Evolutionary conservation across 1,140 invertebrate species (phyloP).

Genomic region (Pseudachorutes palmiensis): DNA sequence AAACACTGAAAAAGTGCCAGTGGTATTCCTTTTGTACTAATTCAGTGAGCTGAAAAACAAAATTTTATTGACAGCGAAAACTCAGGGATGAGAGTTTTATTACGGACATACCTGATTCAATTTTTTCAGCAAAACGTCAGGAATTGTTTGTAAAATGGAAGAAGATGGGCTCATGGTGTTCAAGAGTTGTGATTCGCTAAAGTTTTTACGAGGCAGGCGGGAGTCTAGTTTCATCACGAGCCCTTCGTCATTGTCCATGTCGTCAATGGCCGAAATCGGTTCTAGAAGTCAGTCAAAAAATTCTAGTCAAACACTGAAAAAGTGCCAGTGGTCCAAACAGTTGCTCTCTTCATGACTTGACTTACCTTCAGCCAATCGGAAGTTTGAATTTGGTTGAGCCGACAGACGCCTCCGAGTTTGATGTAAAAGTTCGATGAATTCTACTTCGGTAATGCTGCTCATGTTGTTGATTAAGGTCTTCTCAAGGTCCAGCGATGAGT

Average conservation of each 20-base stretch:
- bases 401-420: background rate
- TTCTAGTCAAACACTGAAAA: background rate
- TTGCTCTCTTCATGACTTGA: background rate
- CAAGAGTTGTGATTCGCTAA: background rate
- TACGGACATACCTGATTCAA: background rate
- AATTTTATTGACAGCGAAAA: background rate
- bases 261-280: background rate
- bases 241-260: background rate
- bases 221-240: background rate
- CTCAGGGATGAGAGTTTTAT: background rate
- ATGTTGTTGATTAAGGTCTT: slow-evolving; percentile 7
- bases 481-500: no score
- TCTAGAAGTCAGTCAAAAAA: background rate
- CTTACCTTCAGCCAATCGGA: background rate
- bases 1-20: background rate
- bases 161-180: background rate
- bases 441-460: slow-evolving; percentile 6
- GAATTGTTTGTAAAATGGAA: background rate
- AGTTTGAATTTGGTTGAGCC: background rate
- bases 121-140: slow-evolving; percentile 1
- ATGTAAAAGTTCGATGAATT: background rate
- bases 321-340: background rate
- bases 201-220: background rate
- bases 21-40: slow-evolving; percentile 21
- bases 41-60: slow-evolving; percentile 21